Conservation (phyloP, 2,797 vertebrate genomes). For the Gymnodraco acuticeps region DNA sequence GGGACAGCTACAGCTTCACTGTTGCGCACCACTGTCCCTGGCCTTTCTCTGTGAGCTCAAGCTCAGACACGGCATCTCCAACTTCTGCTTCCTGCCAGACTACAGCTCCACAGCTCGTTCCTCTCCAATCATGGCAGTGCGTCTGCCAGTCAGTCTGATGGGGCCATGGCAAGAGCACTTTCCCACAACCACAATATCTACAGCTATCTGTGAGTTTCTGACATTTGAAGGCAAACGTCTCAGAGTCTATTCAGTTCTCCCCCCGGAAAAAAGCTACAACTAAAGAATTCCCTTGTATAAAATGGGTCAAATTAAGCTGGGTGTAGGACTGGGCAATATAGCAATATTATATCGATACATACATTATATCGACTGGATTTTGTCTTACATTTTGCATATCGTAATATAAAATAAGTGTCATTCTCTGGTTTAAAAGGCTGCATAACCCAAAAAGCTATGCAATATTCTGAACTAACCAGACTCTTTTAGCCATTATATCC, state of each 20-base stretch:
- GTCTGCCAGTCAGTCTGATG: constrained; percentile 26
- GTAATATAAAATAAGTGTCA: no score
- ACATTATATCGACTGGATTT: no score
- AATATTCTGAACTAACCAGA: no score
- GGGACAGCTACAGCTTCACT: constrained; percentile 65
- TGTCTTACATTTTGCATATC: no score
- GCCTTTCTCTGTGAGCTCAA: constrained; percentile 49
- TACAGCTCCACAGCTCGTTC: constrained; percentile 14
- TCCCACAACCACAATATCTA: constrained; percentile 7
- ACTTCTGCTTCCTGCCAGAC: constrained; percentile 51
- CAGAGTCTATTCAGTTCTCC: not conserved
- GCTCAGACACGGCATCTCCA: constrained; percentile 59
- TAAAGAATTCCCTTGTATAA: not conserved
- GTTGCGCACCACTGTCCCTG: constrained; percentile 73
- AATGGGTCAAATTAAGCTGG: not conserved
- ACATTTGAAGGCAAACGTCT: not conserved
- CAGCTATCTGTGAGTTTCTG: not conserved
- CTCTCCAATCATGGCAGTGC: constrained; percentile 22
- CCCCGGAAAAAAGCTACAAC: not conserved
- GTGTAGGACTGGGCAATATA: no score
- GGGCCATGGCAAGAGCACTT: constrained; percentile 4
- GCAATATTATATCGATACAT: no score
- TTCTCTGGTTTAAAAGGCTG: no score
- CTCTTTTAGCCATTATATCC: no score
- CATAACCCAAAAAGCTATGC: no score